Conservation (phyloP, 2,113 vertebrate species). For the Psettodes erumei region DNA sequence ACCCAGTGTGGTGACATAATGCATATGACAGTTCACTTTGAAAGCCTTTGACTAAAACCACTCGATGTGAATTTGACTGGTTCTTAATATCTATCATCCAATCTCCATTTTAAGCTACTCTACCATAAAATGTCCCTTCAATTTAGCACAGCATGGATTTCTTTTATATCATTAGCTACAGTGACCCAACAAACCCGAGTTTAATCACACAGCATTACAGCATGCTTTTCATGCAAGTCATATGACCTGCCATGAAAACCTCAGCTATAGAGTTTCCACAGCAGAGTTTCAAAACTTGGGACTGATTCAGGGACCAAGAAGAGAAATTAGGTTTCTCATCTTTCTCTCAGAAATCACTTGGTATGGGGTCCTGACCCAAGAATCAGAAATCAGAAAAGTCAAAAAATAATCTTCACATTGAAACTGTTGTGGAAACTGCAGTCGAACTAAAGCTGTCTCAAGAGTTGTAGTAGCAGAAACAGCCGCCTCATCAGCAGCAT, state of each 20-base stretch:
- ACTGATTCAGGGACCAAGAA: background rate
- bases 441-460: constrained; percentile 46
- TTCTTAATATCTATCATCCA: background rate
- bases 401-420: background rate
- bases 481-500: constrained; percentile 53
- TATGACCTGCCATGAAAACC: constrained; percentile 21
- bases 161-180: background rate
- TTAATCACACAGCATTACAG: constrained; percentile 16
- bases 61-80: background rate
- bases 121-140: background rate
- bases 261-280: constrained; percentile 69
- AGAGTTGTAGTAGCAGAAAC: constrained; percentile 26
- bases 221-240: constrained; percentile 60
- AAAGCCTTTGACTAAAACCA: background rate
- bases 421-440: constrained; percentile 64
- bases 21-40: background rate
- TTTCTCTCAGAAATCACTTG: background rate
- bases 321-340: constrained; percentile 12
- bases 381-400: background rate
- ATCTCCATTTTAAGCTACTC: background rate
- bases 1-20: too few species aligned
- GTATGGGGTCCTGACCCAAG: too few species aligned
- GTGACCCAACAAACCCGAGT: background rate
- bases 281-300: constrained; percentile 18
- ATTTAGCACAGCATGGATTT: background rate